phyloP scores from a whole-genome alignment of 1,140 invertebrate species.

The Ylistrum balloti region DNA sequence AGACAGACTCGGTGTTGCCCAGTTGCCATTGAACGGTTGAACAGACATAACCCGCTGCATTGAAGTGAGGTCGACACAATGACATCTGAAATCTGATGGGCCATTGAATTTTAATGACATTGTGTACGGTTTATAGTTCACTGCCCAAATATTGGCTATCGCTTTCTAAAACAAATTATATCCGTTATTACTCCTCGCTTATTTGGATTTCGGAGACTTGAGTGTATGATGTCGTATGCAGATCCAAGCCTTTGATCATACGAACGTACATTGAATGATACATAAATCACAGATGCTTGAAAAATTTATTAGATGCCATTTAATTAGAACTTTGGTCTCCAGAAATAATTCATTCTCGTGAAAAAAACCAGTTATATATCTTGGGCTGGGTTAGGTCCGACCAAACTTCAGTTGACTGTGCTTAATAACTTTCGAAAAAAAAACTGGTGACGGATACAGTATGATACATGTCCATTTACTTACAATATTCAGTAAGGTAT shows the following conservation, averaged over 20 bases:
- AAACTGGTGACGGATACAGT: too few species aligned
- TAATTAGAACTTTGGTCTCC: neutral
- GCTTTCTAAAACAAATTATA: conserved; percentile 40
- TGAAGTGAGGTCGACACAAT: conserved; percentile 37
- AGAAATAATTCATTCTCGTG: too few species aligned
- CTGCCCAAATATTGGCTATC: conserved; percentile 37
- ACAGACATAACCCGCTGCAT: conserved; percentile 37
- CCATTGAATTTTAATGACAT: conserved; percentile 40
- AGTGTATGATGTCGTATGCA: neutral
- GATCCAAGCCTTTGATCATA: neutral
- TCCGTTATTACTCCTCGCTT: conserved; percentile 18
- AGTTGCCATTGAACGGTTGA: conserved; percentile 33
- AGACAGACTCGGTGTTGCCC: conserved; percentile 1
- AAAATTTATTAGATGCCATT: neutral
- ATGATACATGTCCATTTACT: too few species aligned
- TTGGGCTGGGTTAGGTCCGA: too few species aligned
- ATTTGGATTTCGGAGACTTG: conserved; percentile 7
- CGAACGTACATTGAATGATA: neutral
- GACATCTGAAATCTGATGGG: conserved; percentile 37
- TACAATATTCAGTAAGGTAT: too few species aligned
- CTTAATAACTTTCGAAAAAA: too few species aligned
- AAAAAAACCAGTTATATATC: too few species aligned
- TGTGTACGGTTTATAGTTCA: conserved; percentile 39
- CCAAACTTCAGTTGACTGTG: too few species aligned
- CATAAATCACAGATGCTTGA: neutral